Conservation (phyloP, 2,113 vertebrate species). For the Macaca fascicularis region T2T-MFA8v1.1 NC_088380.1:94881001-94881500, state of each 20-base stretch:
- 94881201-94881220: constrained; percentile 45
- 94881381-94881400: constrained; percentile 2
- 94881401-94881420: neutral
- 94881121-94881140: neutral
- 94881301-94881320: neutral
- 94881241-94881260: constrained; percentile 48
- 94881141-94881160: neutral
- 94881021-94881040: neutral
- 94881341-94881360: constrained; percentile 52
- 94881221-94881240: constrained; percentile 61
- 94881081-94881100: neutral
- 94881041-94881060: neutral
- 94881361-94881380: neutral
- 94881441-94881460: neutral
- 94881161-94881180: neutral
- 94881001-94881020: neutral
- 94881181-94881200: neutral
- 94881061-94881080: neutral
- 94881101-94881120: neutral
- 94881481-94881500: constrained; percentile 55
- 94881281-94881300: constrained; percentile 67
- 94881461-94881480: constrained; percentile 50
- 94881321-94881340: constrained; percentile 63
- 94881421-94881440: neutral
- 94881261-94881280: constrained; percentile 64